Conservation (phyloP, 2,797 vertebrate genomes). For the Spheniscus humboldti region DNA sequence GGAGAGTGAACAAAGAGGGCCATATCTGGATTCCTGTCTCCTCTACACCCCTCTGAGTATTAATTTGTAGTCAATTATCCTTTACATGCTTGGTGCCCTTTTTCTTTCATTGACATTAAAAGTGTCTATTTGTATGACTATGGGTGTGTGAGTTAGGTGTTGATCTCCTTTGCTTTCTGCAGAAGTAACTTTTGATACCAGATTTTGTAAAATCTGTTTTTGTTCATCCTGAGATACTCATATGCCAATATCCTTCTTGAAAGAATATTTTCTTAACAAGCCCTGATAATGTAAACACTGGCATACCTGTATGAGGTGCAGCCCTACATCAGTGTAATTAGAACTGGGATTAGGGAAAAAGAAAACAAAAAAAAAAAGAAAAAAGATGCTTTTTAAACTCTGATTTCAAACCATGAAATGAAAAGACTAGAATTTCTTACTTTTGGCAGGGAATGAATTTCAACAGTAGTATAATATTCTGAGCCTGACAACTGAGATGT, state of each 20-base stretch:
- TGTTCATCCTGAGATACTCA: not conserved
- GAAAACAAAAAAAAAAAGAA: not conserved
- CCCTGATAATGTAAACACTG: slow-evolving; percentile 20
- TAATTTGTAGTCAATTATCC: slow-evolving; percentile 27
- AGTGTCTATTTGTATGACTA: not conserved
- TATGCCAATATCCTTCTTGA: not conserved
- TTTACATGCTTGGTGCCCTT: not conserved
- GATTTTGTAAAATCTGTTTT: slow-evolving; percentile 26
- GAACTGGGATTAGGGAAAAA: not conserved
- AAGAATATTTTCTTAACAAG: slow-evolving; percentile 33
- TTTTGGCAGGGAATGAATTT: slow-evolving; percentile 35
- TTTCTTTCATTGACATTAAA: not conserved
- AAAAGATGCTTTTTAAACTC: slow-evolving; percentile 39
- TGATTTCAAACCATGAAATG: slow-evolving; percentile 32
- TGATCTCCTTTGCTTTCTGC: slow-evolving; percentile 19
- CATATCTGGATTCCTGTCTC: not conserved
- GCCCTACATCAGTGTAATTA: slow-evolving; percentile 41
- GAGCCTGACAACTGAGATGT: not conserved
- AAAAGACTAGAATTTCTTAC: not conserved
- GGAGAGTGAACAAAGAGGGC: not conserved
- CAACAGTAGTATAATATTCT: not conserved
- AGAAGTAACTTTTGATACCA: slow-evolving; percentile 32
- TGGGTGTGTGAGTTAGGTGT: slow-evolving; percentile 25
- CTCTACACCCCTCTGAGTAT: not conserved
- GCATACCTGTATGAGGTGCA: not conserved